Evolutionary conservation across 2,797 vertebrate genomes (phyloP), one percentile per base, ranked within the genome.

Genomic region (Falco concolor): DNA sequence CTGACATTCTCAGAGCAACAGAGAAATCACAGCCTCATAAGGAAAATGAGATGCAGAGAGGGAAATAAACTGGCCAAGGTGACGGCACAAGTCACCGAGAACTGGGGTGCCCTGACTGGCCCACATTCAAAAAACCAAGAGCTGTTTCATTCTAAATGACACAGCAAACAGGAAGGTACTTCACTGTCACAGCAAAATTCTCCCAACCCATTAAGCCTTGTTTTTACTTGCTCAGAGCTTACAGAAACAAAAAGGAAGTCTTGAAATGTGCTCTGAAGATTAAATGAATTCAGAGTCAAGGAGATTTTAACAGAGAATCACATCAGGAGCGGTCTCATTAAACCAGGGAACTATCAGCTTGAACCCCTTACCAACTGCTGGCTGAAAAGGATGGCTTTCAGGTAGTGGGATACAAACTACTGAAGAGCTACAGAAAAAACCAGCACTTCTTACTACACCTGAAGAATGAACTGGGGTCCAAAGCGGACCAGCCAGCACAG

Each of bases 61-160:
- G 24, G 61, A 34, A 78, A 34, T 61, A 18, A 42, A 44, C 1
- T 5, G 38, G 54, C 60, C 27, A 38, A 22, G 13, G 67, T 0
- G 2, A 28, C 30, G 36, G 5, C 14, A 30, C 2, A 4, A 70
- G 78, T 15, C 38, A 7, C 28, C 11, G 38, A 64, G 69, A 23
- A 13, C 6, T 1, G 74, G 28, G 83, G 50, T 16, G 32, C 57
- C 67, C 59, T 12, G 34, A 10, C 54, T 10, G 32, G 10, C 24
- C 42, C 2, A 0, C 8, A 27, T 5, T 27, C 61, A 16, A 8
- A 34, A 20, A 17, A 4, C 21, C 53, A 13, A 3, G 50, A 13
- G 68, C 63, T 22, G 24, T 4, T 50, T 9, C 32, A 7, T 53
- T 50, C 18, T 1, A 6, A 17, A 24, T 2, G 49, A 21, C 40